These are phyloP conservation scores for Ondatra zibethicus DNA, from an alignment of 2,113 vertebrate genomes.

Conservation along the genomic window DNA sequence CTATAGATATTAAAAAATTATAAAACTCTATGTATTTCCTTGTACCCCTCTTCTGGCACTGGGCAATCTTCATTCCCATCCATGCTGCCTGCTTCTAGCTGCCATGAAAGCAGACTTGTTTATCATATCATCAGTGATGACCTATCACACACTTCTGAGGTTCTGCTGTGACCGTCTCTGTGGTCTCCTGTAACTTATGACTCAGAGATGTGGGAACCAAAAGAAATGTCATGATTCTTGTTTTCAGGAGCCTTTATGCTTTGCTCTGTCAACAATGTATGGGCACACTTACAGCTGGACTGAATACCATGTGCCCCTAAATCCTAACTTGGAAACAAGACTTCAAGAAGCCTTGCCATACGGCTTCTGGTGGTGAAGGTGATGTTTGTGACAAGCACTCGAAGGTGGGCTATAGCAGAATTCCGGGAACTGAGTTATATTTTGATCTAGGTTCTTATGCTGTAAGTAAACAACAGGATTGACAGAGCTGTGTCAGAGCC, in stretches of 20 bases:
- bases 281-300: background rate
- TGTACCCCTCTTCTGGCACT: background rate
- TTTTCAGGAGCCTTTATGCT: background rate
- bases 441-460: background rate
- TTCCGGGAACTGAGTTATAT: background rate
- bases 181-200: background rate
- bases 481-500: background rate
- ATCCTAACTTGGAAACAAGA: constrained; percentile 11
- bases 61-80: background rate
- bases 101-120: background rate
- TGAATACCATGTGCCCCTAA: background rate
- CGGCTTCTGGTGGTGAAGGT: background rate
- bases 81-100: background rate
- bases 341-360: background rate
- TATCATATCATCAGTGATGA: background rate
- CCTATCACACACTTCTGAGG: background rate
- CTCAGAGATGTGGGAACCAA: background rate
- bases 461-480: background rate
- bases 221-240: background rate
- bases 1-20: background rate
- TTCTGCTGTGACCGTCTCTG: background rate
- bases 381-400: background rate
- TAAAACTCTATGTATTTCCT: background rate
- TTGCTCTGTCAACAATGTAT: background rate
- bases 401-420: background rate